Base-by-base conservation (phyloP, 1,140 invertebrate genomes). In the Himalopsyche phryganea region DNA sequence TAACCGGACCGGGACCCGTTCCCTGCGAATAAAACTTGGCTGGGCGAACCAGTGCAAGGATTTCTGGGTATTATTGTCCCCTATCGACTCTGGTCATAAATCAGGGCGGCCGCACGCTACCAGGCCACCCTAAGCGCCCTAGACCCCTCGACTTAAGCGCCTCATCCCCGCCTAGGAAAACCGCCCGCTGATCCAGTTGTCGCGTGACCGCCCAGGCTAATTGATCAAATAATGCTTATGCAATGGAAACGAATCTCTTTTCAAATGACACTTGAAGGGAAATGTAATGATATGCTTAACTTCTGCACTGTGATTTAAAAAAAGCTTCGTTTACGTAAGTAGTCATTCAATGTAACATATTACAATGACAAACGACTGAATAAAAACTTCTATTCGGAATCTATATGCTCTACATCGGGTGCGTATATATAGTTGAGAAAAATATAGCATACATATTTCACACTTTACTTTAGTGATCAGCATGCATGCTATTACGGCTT, bases 141-240 rank as follows among this genome's bases (percentile, higher is more conserved):
- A 42, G 48, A 20, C 23, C n/a, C 17, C 47, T 45, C 35, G 13
- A 19, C 6, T 14, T 32, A 17, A 35, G 23, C 23, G 9, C 23
- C 32, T 45, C 33, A 50, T 23, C 47, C 32, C 32, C 23, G 20
- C 19, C 7, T 32, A 14, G 19, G 11, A 11, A 15, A 28, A 28
- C 28, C 46, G 35, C 14, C 15, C 32, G 14, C 9, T 28, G 23
- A 52, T 32, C 44, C 33, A 17, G 11, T 14, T 11, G 13, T 63
- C 35, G 61, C 61, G 61, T 63, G 61, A 59, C 61, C 55, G 35
- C 38, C 32, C 41, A 41, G 49, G 35, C 61, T 63, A 60, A 63
- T 63, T 63, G 61, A 63, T 63, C 61, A 63, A 63, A 60, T 48
- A 57, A 51, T 46, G 50, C 53, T 56, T 56, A 56, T 42, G 41